Evolutionary conservation across 2,797 vertebrate genomes (phyloP), one percentile per base, ranked within the genome.

Genomic region (Semotilus atromaculatus): DNA sequence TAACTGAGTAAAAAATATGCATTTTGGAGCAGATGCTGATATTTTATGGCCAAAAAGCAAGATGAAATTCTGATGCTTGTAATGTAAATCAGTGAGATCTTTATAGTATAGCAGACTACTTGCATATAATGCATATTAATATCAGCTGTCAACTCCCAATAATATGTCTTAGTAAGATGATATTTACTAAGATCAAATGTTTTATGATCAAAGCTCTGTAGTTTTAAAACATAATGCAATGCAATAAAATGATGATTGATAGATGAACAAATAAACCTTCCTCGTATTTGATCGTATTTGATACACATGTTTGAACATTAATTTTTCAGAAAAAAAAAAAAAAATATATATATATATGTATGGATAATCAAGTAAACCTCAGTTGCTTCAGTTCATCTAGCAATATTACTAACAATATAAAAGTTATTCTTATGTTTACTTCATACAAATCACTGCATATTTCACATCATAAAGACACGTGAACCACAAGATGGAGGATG

Each of bases 331-430:
- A 7, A 36, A 6, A 38, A 1, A 14, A 13, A 19, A 64, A 18
- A 0, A 36, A 36, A 36, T n/a, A n/a, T n/a, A n/a, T n/a, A 36
- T 0, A 40, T 1, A 8, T 11, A 2, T 13, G 2, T n/a, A 1
- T 71, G 38, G 38, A 45, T 72, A 29, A 72, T 72, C 7, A 72
- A 48, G 3, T 45, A 29, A 45, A 45, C 8, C 14, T 23, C 3
- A 55, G 7, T 1, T n/a, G 67, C 16, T 70, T 70, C 21, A 23
- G 23, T 43, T 43, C 23, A 45, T 45, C 43, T 43, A 45, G 43
- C 43, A 14, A 48, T 45, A 45, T 45, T 13, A 45, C 43, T 45
- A 45, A 45, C 43, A 14, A 45, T 43, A 4, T 43, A 43, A 43
- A 43, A 43, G 11, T 43, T 13, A 4, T 43, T 43, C 11, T 43